Evolutionary conservation across 2,888 invertebrate species (phyloP), one percentile per base, ranked within the genome.

Genomic region (Ennomos erosarius): DNA sequence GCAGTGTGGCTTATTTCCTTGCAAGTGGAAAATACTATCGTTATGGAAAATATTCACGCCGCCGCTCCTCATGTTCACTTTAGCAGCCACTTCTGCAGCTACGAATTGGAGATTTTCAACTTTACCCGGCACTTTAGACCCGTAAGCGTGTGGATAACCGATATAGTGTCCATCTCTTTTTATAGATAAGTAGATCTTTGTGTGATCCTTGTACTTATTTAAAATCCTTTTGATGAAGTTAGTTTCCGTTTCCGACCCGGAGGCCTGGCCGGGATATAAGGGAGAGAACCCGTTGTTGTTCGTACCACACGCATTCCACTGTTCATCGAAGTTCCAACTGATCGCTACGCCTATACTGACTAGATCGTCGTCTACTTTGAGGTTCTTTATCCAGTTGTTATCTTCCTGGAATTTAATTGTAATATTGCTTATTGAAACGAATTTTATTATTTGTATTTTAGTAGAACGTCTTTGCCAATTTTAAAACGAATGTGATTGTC

Each of bases 111-210:
- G 45, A 8, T 67, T 40, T 0, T 64, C 66, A 1, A 53, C 53
- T 1, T 71, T 69, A 0, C 58, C 44, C 52, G 1, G 49, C 56
- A 59, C 76, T 69, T 0, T 26, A 26, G 26, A 26, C 6, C 87
- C 85, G 67, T 89, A 93, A 8, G 94, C 95, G 88, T 94, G 94
- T 0, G 96, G 96, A 73, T 95, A 95, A 10, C 94, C 78, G 40
- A 96, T 75, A 34, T 93, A 93, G 61, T 94, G 93, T 1, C 96
- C 96, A 70, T 94, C 95, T 5, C 96, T 94, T 78, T 96, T 96
- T 34, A 97, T 80, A 0, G 96, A 94, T 39, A 97, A 69, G 78
- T 96, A 97, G 50, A 95, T 88, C 71, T 94, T 93, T 9, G 94
- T 78, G 2, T 87, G 75, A 0, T 84, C 76, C 33, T 89, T 88